Conservation (phyloP, 1,140 invertebrate species). For the Lepidostoma basale region DNA sequence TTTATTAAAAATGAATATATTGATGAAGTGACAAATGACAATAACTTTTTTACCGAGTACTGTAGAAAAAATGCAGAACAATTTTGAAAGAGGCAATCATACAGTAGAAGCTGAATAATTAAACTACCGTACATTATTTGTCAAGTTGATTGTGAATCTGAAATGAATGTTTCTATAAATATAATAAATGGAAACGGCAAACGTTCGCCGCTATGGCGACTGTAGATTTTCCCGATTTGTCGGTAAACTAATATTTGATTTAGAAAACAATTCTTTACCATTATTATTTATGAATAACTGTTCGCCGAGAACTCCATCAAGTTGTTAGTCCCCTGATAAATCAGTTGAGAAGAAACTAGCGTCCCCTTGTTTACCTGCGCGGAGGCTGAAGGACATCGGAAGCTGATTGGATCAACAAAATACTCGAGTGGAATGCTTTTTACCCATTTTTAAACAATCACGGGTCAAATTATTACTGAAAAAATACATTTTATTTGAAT, state of each 20-base stretch:
- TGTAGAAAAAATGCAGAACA: too few species aligned
- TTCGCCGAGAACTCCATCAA: slow-evolving; percentile 36
- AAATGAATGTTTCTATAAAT: neutral
- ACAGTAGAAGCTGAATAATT: too few species aligned
- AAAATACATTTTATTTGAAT: too few species aligned
- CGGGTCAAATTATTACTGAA: too few species aligned
- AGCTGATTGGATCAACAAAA: neutral
- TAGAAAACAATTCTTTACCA: slow-evolving; percentile 38
- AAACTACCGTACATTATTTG: too few species aligned
- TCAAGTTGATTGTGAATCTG: neutral
- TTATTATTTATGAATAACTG: slow-evolving; percentile 41
- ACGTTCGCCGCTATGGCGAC: too few species aligned
- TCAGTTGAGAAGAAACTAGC: slow-evolving; percentile 27
- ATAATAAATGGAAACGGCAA: neutral
- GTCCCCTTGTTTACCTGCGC: slow-evolving; percentile 12
- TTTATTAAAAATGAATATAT: too few species aligned
- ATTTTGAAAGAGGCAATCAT: too few species aligned
- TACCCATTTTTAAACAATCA: too few species aligned
- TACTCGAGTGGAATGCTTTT: too few species aligned
- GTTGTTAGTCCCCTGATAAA: slow-evolving; percentile 38
- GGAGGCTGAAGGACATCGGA: neutral
- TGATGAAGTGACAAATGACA: too few species aligned
- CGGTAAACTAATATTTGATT: slow-evolving; percentile 33
- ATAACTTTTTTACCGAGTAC: too few species aligned
- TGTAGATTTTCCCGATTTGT: neutral